phyloP scores from a whole-genome alignment of 2,113 vertebrate genomes.

The Malaclemys terrapin region DNA sequence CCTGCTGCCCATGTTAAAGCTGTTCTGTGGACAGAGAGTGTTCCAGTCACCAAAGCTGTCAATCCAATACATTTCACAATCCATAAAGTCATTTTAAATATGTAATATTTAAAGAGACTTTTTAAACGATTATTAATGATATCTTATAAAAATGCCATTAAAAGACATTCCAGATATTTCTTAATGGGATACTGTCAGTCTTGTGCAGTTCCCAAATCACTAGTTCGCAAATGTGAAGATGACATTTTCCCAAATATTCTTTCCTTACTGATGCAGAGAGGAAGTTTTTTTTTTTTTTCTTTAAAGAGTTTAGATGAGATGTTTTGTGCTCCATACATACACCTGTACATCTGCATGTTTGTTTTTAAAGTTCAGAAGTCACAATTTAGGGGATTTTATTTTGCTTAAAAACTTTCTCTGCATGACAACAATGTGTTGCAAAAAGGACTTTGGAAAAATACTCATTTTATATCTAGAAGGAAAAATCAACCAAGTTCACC shows the following conservation, averaged over 20 bases:
- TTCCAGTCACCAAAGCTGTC: conserved; percentile 53
- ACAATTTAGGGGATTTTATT: not conserved
- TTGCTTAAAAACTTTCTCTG: not conserved
- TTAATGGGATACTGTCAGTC: conserved; percentile 5
- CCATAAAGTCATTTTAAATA: not conserved
- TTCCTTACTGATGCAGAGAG: not conserved
- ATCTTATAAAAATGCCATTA: conserved; percentile 2
- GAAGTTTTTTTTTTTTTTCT: not conserved
- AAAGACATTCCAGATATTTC: not conserved
- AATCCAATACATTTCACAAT: conserved; percentile 49
- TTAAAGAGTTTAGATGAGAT: not conserved
- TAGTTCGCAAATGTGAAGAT: not conserved
- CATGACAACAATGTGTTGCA: not conserved
- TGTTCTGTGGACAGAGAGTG: conserved; percentile 66
- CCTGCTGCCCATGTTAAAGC: conserved; percentile 40
- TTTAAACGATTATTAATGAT: not conserved
- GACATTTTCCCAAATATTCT: not conserved
- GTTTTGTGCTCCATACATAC: not conserved
- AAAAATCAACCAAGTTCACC: not conserved
- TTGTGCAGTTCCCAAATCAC: not conserved
- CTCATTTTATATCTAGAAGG: not conserved
- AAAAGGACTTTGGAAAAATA: not conserved
- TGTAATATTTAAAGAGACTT: not conserved
- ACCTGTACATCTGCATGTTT: not conserved
- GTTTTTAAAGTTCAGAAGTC: not conserved